phyloP scores from a whole-genome alignment of 2,888 invertebrate genomes.

The Eristalis arbustorum region DNA sequence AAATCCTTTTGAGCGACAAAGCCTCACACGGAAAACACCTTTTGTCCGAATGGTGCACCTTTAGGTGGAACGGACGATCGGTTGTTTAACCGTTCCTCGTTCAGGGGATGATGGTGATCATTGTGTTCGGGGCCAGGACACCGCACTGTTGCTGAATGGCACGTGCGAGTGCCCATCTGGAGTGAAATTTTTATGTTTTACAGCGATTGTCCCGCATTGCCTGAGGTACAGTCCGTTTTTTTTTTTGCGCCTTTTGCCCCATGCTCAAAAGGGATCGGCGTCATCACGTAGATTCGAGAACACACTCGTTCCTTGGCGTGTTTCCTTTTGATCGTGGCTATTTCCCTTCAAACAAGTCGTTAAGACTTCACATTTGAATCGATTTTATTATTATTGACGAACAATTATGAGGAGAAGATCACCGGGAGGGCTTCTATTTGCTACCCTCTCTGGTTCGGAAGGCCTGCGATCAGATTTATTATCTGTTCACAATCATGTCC shows the following conservation, averaged over 20 bases:
- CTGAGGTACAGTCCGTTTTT: neutral
- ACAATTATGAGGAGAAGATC: neutral
- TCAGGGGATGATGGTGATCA: constrained; percentile 17
- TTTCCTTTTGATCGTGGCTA: neutral
- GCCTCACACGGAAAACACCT: constrained; percentile 21
- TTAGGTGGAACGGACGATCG: constrained; percentile 3
- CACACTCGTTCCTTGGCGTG: neutral
- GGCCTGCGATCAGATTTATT: neutral
- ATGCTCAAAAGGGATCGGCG: neutral
- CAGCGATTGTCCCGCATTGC: neutral
- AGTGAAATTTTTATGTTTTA: constrained; percentile 9
- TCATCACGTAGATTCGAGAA: neutral
- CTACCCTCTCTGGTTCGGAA: neutral
- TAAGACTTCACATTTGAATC: constrained; percentile 10
- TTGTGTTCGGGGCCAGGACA: constrained; percentile 21
- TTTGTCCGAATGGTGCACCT: constrained; percentile 32
- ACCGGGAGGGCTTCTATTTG: neutral
- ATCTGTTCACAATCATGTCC: neutral
- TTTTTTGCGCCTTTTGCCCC: neutral
- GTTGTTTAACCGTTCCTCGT: constrained; percentile 16
- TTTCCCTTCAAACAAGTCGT: constrained; percentile 16
- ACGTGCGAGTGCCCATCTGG: constrained; percentile 53
- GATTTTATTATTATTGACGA: constrained; percentile 10
- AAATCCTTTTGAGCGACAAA: constrained; percentile 5
- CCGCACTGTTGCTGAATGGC: constrained; percentile 36